Evolutionary conservation across 1,140 invertebrate genomes (phyloP), one percentile per base, ranked within the genome.

Genomic region (Rhagoletis pomonella): DNA sequence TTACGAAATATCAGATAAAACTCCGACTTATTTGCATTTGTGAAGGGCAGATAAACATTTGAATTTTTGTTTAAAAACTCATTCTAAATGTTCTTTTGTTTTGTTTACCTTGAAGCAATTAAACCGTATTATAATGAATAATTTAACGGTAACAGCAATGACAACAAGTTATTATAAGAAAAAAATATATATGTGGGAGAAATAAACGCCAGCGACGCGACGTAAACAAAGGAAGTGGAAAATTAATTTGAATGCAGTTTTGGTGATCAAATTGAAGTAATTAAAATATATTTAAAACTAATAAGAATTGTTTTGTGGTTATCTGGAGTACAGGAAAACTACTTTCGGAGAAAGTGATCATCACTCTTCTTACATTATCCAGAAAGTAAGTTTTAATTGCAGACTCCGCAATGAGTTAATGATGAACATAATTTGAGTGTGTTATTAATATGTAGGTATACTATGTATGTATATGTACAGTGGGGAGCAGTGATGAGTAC

Each of bases 221-320:
- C n/a, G 67, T 73, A 44, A 73, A 73, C 67, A 73, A 73, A 73
- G 44, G 42, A 73, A 73, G 17, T 62, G 42, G 44, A 73, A 73
- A 55, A 10, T 7, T 55, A 55, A 55, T 55, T 55, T 55, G 50
- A 55, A 55, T 55, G 10, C 7, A 44, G 12, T 42, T 73, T 73
- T 73, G 64, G 64, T 67, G 19, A 67, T 29, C 64, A 67, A 42
- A 39, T 67, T 67, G 12, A 42, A 67, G 12, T 67, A 67, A 67
- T 67, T n/a, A 3, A 17, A 67, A 73, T 47, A 4, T 14, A 73
- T 39, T 44, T 73, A 73, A 9, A 14, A 39, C 6, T 10, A 42
- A 39, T 12, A 47, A 44, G 12, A 44, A 4, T 73, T 73, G 42
- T 44, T 73, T 73, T 47, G 67, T 1, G 42, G 14, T 73, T 73